These are phyloP conservation scores for Coelopa pilipes DNA, from an alignment of 2,888 invertebrate species.

Conservation along the genomic window DNA sequence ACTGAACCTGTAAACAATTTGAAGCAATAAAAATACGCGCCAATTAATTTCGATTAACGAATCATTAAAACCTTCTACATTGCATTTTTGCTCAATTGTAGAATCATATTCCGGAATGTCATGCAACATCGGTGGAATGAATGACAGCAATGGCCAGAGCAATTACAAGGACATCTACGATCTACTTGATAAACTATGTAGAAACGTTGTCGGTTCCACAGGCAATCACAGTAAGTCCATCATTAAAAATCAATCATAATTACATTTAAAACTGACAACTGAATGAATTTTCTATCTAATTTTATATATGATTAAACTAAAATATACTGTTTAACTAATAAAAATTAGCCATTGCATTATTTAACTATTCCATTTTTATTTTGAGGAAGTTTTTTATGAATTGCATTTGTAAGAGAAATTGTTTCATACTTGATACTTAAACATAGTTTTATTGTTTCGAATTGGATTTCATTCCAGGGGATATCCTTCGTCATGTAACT, in stretches of 20 bases:
- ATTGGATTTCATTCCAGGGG: constrained; percentile 47
- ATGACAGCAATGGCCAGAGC: constrained; percentile 40
- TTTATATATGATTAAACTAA: background rate
- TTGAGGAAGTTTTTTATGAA: constrained; percentile 21
- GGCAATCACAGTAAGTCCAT: constrained; percentile 50
- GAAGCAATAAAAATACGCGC: background rate
- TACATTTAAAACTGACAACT: constrained; percentile 2
- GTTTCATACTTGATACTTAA: background rate
- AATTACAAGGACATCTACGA: constrained; percentile 57
- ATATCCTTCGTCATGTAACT: constrained; percentile 55
- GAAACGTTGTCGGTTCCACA: constrained; percentile 49
- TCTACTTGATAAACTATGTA: constrained; percentile 55
- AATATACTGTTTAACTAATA: background rate
- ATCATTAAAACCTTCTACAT: background rate
- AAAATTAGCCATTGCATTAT: background rate
- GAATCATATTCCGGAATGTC: too few relatives aligned
- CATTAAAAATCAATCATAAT: constrained; percentile 6
- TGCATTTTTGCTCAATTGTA: background rate
- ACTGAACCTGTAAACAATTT: background rate
- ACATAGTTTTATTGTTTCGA: background rate
- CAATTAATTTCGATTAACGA: constrained; percentile 6
- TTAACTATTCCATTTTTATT: background rate
- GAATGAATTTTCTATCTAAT: background rate
- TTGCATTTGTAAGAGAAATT: constrained; percentile 13
- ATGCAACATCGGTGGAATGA: background rate